Conservation (phyloP, 2,797 vertebrate genomes). For the Meriones psammophilus region DNA sequence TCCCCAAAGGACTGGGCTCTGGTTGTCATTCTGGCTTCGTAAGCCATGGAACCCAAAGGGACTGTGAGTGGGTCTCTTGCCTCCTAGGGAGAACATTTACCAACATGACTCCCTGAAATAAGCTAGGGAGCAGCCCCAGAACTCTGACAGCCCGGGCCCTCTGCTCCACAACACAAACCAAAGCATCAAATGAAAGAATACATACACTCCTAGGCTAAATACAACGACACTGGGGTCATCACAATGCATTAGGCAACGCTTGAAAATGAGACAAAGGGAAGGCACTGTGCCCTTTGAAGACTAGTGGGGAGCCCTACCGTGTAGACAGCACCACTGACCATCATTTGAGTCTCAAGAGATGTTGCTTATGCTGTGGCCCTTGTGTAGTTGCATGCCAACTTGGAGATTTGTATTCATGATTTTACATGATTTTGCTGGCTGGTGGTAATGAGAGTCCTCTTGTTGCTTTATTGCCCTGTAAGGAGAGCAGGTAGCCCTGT, state of each 20-base stretch:
- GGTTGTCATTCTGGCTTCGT: not conserved
- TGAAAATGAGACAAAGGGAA: constrained; percentile 19
- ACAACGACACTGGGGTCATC: not conserved
- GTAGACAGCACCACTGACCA: not conserved
- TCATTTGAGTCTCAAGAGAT: not conserved
- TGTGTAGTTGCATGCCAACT: not conserved
- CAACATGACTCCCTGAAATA: not conserved
- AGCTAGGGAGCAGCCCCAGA: not conserved
- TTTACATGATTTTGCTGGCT: constrained; percentile 5
- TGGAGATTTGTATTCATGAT: not conserved
- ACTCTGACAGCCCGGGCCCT: not conserved
- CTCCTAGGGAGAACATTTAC: not conserved
- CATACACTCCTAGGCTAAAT: not conserved
- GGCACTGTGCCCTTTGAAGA: not conserved
- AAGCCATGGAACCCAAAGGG: not conserved
- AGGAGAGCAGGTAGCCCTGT: not conserved
- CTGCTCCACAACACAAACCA: not conserved
- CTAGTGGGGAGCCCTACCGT: not conserved
- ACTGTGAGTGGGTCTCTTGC: not conserved
- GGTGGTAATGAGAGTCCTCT: not conserved
- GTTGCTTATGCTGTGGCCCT: not conserved
- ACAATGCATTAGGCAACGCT: not conserved
- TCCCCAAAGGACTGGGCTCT: not conserved
- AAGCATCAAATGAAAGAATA: constrained; percentile 8
- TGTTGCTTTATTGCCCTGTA: not conserved